These are phyloP conservation scores for Eufriesea mexicana DNA, from an alignment of 1,140 invertebrate species.

Conservation along the genomic window DNA sequence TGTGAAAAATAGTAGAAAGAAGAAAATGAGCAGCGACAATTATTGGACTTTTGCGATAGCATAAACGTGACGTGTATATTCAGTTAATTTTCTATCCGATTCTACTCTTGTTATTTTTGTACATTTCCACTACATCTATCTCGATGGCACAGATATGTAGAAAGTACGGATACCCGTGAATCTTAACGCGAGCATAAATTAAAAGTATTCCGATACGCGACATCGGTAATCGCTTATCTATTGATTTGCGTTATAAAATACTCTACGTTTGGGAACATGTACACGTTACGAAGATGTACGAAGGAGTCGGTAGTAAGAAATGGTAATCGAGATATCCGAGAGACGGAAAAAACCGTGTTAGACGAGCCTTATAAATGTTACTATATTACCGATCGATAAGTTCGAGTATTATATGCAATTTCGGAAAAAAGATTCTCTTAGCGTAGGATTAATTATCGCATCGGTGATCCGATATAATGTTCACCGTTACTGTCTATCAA, in stretches of 20 bases:
- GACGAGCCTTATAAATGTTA: constrained; percentile 1
- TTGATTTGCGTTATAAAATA: not conserved
- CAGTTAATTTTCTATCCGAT: constrained; percentile 49
- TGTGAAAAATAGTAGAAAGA: too few species aligned
- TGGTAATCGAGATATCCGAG: not conserved
- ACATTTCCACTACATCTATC: constrained; percentile 63
- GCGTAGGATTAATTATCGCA: not conserved
- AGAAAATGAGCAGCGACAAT: not conserved
- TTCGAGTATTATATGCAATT: constrained; percentile 1
- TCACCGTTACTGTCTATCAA: constrained; percentile 22
- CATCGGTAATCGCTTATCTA: not conserved
- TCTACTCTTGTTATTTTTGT: constrained; percentile 70
- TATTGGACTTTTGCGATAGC: constrained; percentile 8
- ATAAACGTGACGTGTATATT: constrained; percentile 2
- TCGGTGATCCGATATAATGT: constrained; percentile 9
- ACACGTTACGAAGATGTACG: not conserved
- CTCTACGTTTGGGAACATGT: too few species aligned
- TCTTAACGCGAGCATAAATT: constrained; percentile 53
- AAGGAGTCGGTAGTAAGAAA: not conserved
- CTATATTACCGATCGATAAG: not conserved
- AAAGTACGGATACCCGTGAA: constrained; percentile 7
- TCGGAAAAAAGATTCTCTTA: not conserved
- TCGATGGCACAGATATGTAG: not conserved
- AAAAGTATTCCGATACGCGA: constrained; percentile 48
- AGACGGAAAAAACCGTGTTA: not conserved